Base-by-base conservation (phyloP, 2,113 vertebrate species). In the Malurus melanocephalus region DNA sequence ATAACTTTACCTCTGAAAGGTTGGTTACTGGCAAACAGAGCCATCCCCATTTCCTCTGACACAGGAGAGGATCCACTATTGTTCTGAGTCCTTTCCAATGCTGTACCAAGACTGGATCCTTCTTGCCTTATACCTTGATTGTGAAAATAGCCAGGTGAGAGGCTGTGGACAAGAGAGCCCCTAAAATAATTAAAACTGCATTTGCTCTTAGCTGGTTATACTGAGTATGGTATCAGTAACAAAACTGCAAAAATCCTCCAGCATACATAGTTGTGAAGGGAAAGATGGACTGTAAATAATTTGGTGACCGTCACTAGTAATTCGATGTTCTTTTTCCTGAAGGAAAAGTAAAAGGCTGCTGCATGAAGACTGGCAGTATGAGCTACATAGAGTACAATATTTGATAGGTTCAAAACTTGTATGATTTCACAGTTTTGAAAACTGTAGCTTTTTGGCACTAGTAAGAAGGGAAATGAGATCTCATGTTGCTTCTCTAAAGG, bases 1-100 rank as follows among this genome's bases (percentile, higher is more conserved):
- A 64, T 22, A 94, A 90, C 40, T 83, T 91, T 24, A 61, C 55
- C 27, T 91, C 78, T 84, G 5, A 59, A 87, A 92, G 60, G 19
- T 13, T 90, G 35, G 43, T 30, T 69, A 28, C 71, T 71, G 62
- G 45, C 49, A 88, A 33, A 65, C 8, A 53, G 51, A 61, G 30
- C 14, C 30, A 48, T 3, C 30, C 22, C 23, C 23, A 26, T 75
- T 86, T 92, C 26, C 13, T 76, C 51, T 62, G 43, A 56, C n/a
- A 74, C 10, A 45, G 32, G 43, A 86, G 7, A 69, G 27, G 26
- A 74, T 35, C 30, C 48, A 17, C 22, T 21, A 18, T 33, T 62
- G 52, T 40, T 51, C 40, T 76, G 18, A 13, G 49, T 51, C 40
- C 10, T n/a, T 91, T 84, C 16, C 86, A 92, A 40, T 4, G 8